phyloP scores from a whole-genome alignment of 92 coral and sea anemone genomes.

The Zoanthus solanderi region DNA sequence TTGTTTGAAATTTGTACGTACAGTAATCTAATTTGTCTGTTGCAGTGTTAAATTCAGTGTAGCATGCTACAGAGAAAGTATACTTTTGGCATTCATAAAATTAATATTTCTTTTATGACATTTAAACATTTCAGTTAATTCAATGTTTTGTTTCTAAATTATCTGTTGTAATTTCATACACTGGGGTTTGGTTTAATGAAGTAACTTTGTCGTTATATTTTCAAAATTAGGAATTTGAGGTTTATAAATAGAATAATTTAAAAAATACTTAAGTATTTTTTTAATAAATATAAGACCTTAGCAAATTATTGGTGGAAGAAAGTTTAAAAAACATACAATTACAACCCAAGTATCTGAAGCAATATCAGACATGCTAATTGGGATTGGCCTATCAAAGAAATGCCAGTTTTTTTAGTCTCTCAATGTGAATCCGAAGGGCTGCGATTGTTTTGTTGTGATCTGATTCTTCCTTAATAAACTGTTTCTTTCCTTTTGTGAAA shows the following conservation, averaged over 20 bases:
- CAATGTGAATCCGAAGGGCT: slow-evolving; percentile 56
- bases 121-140: neutral
- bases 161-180: no score
- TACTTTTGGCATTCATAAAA: neutral
- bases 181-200: no score
- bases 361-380: slow-evolving; percentile 48
- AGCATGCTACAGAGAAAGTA: neutral
- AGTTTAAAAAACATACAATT: slow-evolving; percentile 56
- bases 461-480: slow-evolving; percentile 48
- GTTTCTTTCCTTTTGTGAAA: slow-evolving; percentile 42
- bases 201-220: no score
- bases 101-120: neutral
- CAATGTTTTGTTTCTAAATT: neutral
- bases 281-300: neutral
- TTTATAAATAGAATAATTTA: neutral
- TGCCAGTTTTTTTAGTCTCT: slow-evolving; percentile 63
- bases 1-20: neutral
- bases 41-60: neutral
- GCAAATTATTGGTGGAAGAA: slow-evolving; percentile 54
- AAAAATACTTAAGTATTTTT: no score
- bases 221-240: neutral
- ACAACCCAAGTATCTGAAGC: slow-evolving; percentile 69
- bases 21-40: neutral
- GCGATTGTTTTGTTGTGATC: slow-evolving; percentile 61
- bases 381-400: slow-evolving; percentile 56